Base-by-base conservation (phyloP, 2,888 invertebrate genomes). In the Notocelia uddmanniana region DNA sequence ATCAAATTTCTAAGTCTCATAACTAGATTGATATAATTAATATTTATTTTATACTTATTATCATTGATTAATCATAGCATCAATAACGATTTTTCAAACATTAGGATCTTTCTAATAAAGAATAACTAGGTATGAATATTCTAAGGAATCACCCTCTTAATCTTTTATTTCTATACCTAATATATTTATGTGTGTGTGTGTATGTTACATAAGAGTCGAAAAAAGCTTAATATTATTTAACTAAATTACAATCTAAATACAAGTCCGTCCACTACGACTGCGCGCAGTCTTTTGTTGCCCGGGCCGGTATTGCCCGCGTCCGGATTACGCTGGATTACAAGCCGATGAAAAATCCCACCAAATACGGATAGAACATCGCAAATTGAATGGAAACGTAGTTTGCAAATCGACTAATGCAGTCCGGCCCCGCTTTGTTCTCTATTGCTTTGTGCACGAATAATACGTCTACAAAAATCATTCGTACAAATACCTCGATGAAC, bases 381-480 rank as follows among this genome's bases (percentile, higher is more conserved):
- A 88, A 89, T 89, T 87, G 88, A 87, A 89, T 85, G 85, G 85
- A 85, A 86, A 84, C 81, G 83, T 84, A 81, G 81, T 85, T 83
- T 79, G 75, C 79, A 78, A 64, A 79, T 76, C 77, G 82, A 80
- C 81, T 81, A 80, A 81, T 82, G 79, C 78, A 80, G 81, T 81
- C 85, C 79, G 77, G 80, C 80, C 76, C 71, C 74, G 78, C 78
- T 83, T 84, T 83, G 81, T 83, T 82, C 78, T 74, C 74, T 74
- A 74, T 75, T 82, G 78, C 81, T 80, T 80, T 81, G 78, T 74
- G 64, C 52, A 68, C 68, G 72, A 66, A 68, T 71, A 60, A 69
- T 66, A 58, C 59, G 63, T 63, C 68, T 68, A 60, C 72, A 64
- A 67, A 66, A 71, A 41, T 54, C 66, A 58, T 66, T 41, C 41